Evolutionary conservation across 1,140 invertebrate genomes (phyloP).

Genomic region (Camponotus floridanus): DNA sequence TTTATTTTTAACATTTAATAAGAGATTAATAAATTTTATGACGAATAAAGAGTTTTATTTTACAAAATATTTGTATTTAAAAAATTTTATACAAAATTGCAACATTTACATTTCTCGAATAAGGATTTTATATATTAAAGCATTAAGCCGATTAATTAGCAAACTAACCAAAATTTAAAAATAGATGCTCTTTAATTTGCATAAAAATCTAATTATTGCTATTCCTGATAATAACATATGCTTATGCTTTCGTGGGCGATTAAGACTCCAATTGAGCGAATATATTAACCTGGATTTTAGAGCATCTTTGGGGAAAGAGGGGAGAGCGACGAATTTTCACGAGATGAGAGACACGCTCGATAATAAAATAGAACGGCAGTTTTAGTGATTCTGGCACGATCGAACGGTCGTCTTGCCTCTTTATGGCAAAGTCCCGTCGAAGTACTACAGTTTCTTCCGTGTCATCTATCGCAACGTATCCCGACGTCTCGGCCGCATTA

Average conservation of each 20-base stretch:
- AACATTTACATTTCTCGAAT: neutral
- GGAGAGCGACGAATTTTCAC: constrained; percentile 63
- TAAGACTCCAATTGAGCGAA: constrained; percentile 36
- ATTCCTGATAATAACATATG: neutral
- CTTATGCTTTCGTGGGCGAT: constrained; percentile 6
- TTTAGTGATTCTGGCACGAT: constrained; percentile 70
- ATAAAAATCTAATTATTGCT: constrained; percentile 33
- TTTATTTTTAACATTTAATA: neutral
- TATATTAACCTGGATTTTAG: constrained; percentile 55
- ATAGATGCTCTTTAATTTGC: constrained; percentile 23
- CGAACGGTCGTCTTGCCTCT: constrained; percentile 58
- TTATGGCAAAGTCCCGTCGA: constrained; percentile 59
- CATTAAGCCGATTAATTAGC: neutral
- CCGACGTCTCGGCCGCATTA: constrained; percentile 62
- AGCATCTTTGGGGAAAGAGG: constrained; percentile 28
- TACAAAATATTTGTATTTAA: neutral
- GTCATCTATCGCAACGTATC: constrained; percentile 63
- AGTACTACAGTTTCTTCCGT: constrained; percentile 73
- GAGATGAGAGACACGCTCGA: constrained; percentile 65
- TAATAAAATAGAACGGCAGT: constrained; percentile 75
- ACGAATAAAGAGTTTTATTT: neutral
- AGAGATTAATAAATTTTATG: neutral
- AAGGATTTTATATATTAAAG: no score
- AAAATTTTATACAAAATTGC: neutral
- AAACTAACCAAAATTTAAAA: neutral